Conservation (phyloP, 2,797 vertebrate species). For the Centroberyx gerrardi region DNA sequence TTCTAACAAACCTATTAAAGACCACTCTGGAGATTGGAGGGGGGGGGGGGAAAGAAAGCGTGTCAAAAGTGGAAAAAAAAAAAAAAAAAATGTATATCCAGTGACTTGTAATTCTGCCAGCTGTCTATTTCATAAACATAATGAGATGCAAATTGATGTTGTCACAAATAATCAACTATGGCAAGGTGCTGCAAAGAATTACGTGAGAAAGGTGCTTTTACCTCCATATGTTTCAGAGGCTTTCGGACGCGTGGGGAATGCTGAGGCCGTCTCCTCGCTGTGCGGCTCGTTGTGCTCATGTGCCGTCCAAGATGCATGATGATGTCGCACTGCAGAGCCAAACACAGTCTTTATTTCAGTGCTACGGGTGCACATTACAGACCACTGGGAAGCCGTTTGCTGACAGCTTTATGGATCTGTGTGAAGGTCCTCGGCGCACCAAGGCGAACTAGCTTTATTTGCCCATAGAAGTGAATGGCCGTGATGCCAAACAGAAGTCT, state of each 20-base stretch:
- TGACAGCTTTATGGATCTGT: constrained; percentile 72
- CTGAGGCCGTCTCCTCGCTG: not conserved
- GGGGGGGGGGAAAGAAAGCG: not conserved
- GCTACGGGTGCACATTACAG: constrained; percentile 52
- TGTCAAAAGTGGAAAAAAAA: not conserved
- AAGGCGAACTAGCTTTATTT: constrained; percentile 58
- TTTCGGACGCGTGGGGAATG: constrained; percentile 24
- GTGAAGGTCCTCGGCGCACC: constrained; percentile 64
- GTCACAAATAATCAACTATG: constrained; percentile 61
- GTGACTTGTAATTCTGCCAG: constrained; percentile 43
- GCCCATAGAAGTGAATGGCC: constrained; percentile 35
- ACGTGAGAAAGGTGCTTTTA: constrained; percentile 33
- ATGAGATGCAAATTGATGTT: constrained; percentile 68
- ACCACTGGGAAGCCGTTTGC: constrained; percentile 46
- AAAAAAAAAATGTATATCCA: not conserved
- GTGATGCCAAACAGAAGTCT: constrained; percentile 53
- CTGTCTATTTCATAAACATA: constrained; percentile 55
- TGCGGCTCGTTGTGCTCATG: constrained; percentile 24
- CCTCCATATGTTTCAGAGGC: constrained; percentile 39
- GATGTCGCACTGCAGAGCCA: constrained; percentile 38
- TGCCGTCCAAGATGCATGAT: constrained; percentile 43
- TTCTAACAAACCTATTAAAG: constrained; percentile 3
- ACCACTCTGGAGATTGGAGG: too few species aligned
- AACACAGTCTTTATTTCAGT: constrained; percentile 57
- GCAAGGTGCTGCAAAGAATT: constrained; percentile 45